phyloP scores from a whole-genome alignment of 1,140 invertebrate genomes.

The Aphis gossypii region DNA sequence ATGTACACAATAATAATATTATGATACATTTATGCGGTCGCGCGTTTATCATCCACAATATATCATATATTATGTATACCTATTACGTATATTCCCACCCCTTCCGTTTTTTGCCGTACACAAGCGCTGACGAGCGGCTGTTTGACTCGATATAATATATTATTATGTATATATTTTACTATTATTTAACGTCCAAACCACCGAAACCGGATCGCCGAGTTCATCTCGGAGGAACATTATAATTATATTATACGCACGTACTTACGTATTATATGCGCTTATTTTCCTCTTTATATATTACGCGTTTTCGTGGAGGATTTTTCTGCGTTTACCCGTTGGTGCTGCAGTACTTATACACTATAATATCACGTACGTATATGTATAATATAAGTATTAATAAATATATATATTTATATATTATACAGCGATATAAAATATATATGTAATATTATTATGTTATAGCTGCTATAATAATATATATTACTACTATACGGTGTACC shows the following conservation, averaged over 20 bases:
- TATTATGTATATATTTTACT: neutral
- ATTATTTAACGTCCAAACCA: neutral
- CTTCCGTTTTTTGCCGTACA: neutral
- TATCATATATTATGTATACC: neutral
- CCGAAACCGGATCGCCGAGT: neutral
- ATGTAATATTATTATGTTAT: neutral
- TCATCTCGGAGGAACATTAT: neutral
- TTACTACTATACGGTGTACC: neutral
- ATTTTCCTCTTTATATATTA: neutral
- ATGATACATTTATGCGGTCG: neutral
- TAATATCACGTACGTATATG: neutral
- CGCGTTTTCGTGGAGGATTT: neutral
- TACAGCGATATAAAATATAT: neutral
- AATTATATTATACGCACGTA: neutral
- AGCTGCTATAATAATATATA: too few species aligned
- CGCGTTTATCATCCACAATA: neutral
- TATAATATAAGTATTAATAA: neutral
- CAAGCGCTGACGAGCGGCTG: neutral
- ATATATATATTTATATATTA: neutral
- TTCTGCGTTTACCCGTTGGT: neutral
- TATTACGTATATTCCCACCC: neutral
- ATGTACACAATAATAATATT: neutral
- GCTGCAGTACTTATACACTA: neutral
- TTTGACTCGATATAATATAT: neutral
- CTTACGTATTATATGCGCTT: neutral